These are phyloP conservation scores for Phlogophora meticulosa DNA, from an alignment of 2,888 invertebrate genomes.

Conservation along the genomic window DNA sequence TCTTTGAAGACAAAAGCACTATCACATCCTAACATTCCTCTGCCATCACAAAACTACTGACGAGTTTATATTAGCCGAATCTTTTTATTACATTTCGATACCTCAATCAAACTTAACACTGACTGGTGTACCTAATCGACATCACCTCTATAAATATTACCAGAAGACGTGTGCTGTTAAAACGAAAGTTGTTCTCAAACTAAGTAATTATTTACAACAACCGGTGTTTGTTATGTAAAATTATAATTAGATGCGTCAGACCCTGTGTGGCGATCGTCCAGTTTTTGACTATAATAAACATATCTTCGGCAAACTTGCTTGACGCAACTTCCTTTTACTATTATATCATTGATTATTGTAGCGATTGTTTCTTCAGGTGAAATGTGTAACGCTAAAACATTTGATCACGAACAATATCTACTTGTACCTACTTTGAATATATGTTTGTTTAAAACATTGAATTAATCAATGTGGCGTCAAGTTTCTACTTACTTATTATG, in stretches of 20 bases:
- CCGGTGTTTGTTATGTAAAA: conserved; percentile 79
- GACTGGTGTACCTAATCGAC: conserved; percentile 44
- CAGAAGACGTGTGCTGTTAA: conserved; percentile 65
- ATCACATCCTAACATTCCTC: neutral
- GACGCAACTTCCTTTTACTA: conserved; percentile 43
- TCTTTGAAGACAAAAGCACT: neutral
- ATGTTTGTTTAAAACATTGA: too few species aligned
- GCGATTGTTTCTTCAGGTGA: conserved; percentile 24
- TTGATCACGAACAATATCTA: neutral
- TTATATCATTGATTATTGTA: conserved; percentile 41
- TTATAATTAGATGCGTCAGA: conserved; percentile 76
- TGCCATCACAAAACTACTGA: neutral
- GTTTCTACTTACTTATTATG: too few species aligned
- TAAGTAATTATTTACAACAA: conserved; percentile 75
- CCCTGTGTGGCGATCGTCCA: conserved; percentile 68
- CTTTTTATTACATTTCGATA: conserved; percentile 10
- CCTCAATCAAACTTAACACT: conserved; percentile 6
- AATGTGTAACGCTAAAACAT: neutral
- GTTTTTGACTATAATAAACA: conserved; percentile 56
- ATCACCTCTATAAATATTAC: conserved; percentile 53
- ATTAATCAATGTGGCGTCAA: too few species aligned
- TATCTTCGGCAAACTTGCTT: conserved; percentile 27
- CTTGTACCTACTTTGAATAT: too few species aligned
- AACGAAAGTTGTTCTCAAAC: conserved; percentile 80
- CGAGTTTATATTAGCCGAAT: conserved; percentile 1